Evolutionary conservation across 2,113 vertebrate genomes (phyloP), one percentile per base, ranked within the genome.

Genomic region (Daphoenositta chrysoptera): DNA sequence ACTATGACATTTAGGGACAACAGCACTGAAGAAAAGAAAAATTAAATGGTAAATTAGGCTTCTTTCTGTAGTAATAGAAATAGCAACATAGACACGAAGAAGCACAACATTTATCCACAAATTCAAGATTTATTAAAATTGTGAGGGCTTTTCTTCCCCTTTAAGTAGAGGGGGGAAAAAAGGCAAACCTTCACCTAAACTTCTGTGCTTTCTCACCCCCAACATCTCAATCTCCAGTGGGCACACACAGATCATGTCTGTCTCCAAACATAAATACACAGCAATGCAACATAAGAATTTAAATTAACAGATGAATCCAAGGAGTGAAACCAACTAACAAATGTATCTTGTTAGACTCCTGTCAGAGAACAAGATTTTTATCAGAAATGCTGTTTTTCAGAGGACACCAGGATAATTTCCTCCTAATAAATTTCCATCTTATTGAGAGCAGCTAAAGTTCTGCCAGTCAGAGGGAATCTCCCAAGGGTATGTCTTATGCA

Each of bases 321-420:
- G 88, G 76, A 97, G 96, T 50, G 89, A 94, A 96, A 95, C 68
- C 72, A 81, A 33, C 89, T 93, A 94, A 96, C 96, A 97, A 98
- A 97, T 95, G 95, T 94, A 93, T 96, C 96, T 96, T 97, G 94
- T 96, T 97, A 96, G 89, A 86, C 82, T 87, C 91, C 95, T 97
- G 94, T 97, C 95, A 95, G 94, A 91, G 87, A 97, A 94, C 88
- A 96, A 98, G 97, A 97, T 98, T 97, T 97, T 97, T 97, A 98
- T 97, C 97, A 98, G 90, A 93, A 97, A 96, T 95, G 77, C 83
- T 98, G 92, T 97, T 97, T 97, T 97, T 96, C 96, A 96, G 95
- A 97, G 96, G 95, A 97, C 86, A 97, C 47, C 60, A 60, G 85
- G 96, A 97, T 97, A 97, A 98, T 97, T 97, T 97, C 87, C 83